These are phyloP conservation scores for Myripristis jacobus DNA, from an alignment of 2,797 vertebrate genomes.

Conservation along the genomic window DNA sequence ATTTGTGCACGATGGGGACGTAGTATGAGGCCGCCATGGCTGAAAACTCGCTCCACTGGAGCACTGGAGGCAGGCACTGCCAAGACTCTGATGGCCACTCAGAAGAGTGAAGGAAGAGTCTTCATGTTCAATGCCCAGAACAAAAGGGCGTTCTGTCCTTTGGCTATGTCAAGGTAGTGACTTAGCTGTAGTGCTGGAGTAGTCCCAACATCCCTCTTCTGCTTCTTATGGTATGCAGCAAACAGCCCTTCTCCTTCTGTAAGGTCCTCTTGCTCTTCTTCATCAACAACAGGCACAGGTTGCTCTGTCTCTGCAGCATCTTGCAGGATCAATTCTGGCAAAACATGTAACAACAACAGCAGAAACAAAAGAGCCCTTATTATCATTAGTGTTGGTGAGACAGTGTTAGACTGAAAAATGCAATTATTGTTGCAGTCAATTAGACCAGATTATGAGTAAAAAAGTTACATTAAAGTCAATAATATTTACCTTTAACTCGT, in stretches of 20 bases:
- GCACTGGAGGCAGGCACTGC: slow-evolving; percentile 52
- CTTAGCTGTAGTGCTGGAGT: slow-evolving; percentile 54
- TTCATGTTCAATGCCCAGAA: slow-evolving; percentile 57
- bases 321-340: slow-evolving; percentile 45
- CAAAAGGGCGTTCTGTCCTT: slow-evolving; percentile 55
- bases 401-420: slow-evolving; percentile 2
- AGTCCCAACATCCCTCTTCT: slow-evolving; percentile 44
- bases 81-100: slow-evolving; percentile 46
- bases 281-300: slow-evolving; percentile 28
- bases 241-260: slow-evolving; percentile 46
- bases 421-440: slow-evolving; percentile 24
- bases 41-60: slow-evolving; percentile 56
- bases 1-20: slow-evolving; percentile 50
- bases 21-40: slow-evolving; percentile 53
- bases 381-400: slow-evolving; percentile 19
- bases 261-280: slow-evolving; percentile 34
- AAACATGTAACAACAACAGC: slow-evolving; percentile 30
- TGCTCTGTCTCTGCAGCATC: slow-evolving; percentile 44
- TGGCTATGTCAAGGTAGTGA: slow-evolving; percentile 55
- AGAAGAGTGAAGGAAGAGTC: slow-evolving; percentile 36
- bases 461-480: not conserved
- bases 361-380: slow-evolving; percentile 28
- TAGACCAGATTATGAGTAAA: slow-evolving; percentile 19
- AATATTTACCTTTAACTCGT: too few species aligned
- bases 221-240: slow-evolving; percentile 51